Base-by-base conservation (phyloP, 2,113 vertebrate species). In the Centropus bengalensis region DNA sequence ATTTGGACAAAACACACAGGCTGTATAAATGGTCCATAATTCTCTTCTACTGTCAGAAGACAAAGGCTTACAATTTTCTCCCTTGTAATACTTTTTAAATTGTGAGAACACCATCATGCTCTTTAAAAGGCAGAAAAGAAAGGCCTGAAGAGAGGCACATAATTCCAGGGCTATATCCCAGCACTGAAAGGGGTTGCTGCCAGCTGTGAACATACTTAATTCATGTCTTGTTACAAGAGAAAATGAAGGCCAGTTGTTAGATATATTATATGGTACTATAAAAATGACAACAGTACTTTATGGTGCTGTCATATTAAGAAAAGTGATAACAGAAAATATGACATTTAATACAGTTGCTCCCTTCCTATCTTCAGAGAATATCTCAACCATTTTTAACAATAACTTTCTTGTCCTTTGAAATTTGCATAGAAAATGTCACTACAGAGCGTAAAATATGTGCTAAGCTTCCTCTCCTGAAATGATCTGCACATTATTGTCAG, bases 21-120 rank as follows among this genome's bases (percentile, higher is more conserved):
- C 93, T 96, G 96, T 97, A 97, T 96, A 26, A 97, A 97, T 75
- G 90, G 71, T 91, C 96, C 96, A 63, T 96, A 96, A 98, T 97
- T 96, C 94, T 73, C 81, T 95, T 95, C 90, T 77, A 80, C 81
- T 98, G 93, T 96, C 96, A 97, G 96, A 97, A 98, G 93, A 97
- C 91, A 97, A 97, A 97, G 86, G 71, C 81, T 95, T 96, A 93
- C 81, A 73, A 94, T 97, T 98, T 96, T 94, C 91, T 94, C 80
- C 82, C 36, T 36, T 36, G 36, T 92, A 97, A 97, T 94, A 94
- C 71, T 62, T 96, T 97, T 91, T 86, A 96, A 97, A 97, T 82
- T 73, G 30, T 93, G 89, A 94, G 91, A 96, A 97, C 95, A 86
- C 91, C 94, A 97, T 97, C 93, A 93, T 86, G 89, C 64, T 94